Percentiles rank a stretch among this genome's conserved stretches.
Conservation (phyloP, 2,113 vertebrate species). For the Scalopus aquaticus region DNA sequence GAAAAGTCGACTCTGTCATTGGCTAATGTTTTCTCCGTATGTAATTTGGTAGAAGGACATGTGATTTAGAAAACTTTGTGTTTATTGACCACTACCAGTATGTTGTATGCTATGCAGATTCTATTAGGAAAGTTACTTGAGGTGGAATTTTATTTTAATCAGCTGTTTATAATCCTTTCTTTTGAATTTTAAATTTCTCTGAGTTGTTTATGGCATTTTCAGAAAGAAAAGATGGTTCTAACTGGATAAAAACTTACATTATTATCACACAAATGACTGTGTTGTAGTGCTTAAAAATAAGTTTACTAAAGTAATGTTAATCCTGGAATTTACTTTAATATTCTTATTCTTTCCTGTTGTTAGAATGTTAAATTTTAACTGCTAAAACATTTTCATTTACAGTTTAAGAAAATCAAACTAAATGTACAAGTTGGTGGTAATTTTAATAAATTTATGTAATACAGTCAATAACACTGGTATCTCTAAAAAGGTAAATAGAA, state of each 20-base stretch:
- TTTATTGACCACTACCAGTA: neutral
- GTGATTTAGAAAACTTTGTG: neutral
- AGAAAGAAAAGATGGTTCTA: constrained; percentile 17
- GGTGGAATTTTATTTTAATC: constrained; percentile 52
- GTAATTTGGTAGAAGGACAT: neutral
- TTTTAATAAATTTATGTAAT: constrained; percentile 49
- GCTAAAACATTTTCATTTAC: constrained; percentile 32
- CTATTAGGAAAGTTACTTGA: constrained; percentile 34
- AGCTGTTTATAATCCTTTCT: constrained; percentile 36
- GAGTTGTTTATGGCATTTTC: neutral
- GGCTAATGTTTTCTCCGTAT: constrained; percentile 34
- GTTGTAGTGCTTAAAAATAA: constrained; percentile 29
- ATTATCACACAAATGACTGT: neutral
- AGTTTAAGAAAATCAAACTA: constrained; percentile 41
- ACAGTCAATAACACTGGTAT: neutral
- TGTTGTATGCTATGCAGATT: neutral
- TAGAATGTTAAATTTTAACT: constrained; percentile 38
- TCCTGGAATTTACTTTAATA: constrained; percentile 27
- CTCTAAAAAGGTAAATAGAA: neutral
- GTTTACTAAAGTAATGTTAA: neutral
- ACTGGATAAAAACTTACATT: neutral
- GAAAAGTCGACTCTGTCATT: constrained; percentile 44
- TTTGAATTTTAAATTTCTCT: constrained; percentile 50
- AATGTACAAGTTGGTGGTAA: neutral
- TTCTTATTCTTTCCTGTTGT: neutral